phyloP scores from a whole-genome alignment of 53 echinoderm and acorn worm species.

The Crossaster papposus region DNA sequence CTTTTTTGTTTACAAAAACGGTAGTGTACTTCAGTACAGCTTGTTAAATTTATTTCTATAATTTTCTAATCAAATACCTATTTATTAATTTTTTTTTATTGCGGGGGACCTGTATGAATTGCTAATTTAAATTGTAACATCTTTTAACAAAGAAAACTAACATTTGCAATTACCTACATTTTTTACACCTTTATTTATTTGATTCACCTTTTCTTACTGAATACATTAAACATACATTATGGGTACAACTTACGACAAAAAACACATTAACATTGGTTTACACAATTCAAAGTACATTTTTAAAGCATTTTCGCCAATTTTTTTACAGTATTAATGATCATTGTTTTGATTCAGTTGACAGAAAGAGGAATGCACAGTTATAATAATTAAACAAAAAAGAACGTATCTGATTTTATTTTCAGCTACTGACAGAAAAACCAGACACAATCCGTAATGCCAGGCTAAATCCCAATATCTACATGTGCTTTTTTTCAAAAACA shows the following conservation, averaged over 20 bases:
- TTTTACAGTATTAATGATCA: not conserved
- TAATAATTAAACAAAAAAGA: too few species aligned
- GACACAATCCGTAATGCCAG: too few species aligned
- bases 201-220: slow-evolving; percentile 29
- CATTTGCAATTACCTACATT: not conserved
- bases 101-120: too few species aligned
- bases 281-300: not conserved
- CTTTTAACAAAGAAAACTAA: not conserved
- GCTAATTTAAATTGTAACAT: not conserved
- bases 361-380: not conserved
- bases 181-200: slow-evolving; percentile 13
- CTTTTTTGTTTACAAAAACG: too few species aligned
- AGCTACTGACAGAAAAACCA: too few species aligned
- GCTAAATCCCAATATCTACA: too few species aligned
- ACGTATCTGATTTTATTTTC: too few species aligned
- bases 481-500: too few species aligned
- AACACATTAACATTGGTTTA: not conserved
- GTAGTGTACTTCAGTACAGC: too few species aligned
- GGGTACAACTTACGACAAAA: slow-evolving; percentile 4
- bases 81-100: too few species aligned
- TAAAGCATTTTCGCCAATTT: not conserved
- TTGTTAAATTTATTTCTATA: too few species aligned
- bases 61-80: too few species aligned
- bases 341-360: not conserved
- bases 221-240: slow-evolving; percentile 22